Evolutionary conservation across 2,113 vertebrate genomes (phyloP).

Genomic region (Sander lucioperca): DNA sequence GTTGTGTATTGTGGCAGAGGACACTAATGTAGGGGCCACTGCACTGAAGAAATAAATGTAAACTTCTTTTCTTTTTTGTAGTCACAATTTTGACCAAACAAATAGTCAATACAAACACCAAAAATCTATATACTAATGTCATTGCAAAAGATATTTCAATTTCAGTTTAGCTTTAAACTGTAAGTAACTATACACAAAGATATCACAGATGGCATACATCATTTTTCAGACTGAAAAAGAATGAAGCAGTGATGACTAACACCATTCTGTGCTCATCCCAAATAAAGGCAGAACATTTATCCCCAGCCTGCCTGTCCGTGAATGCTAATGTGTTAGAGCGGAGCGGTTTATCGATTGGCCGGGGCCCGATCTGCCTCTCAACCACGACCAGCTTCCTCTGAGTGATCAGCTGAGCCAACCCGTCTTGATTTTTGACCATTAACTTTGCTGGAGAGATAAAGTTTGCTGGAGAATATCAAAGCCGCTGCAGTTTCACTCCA

Average conservation of each 20-base stretch:
- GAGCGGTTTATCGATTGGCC: conserved; percentile 40
- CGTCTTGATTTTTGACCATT: conserved; percentile 66
- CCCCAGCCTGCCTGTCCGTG: conserved; percentile 12
- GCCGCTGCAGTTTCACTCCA: conserved; percentile 51
- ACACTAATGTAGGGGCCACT: too few relatives aligned
- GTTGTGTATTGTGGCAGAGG: too few relatives aligned
- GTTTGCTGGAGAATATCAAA: conserved; percentile 65
- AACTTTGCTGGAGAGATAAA: conserved; percentile 67
- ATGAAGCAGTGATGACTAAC: background rate
- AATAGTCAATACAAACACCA: too few relatives aligned
- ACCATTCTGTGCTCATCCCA: conserved; percentile 31
- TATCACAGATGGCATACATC: background rate
- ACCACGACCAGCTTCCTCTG: background rate
- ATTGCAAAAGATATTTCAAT: too few relatives aligned
- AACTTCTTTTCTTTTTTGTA: too few relatives aligned
- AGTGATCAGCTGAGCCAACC: conserved; percentile 56
- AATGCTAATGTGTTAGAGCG: conserved; percentile 31
- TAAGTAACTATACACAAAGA: background rate
- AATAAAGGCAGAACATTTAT: conserved; percentile 36
- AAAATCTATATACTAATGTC: too few relatives aligned
- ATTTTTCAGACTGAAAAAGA: conserved; percentile 7
- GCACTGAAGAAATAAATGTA: too few relatives aligned
- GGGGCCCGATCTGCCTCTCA: background rate
- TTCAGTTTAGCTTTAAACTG: background rate
- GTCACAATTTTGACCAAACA: too few relatives aligned